Conservation (phyloP, 1,140 invertebrate genomes). For the Plutomurus gul region DNA sequence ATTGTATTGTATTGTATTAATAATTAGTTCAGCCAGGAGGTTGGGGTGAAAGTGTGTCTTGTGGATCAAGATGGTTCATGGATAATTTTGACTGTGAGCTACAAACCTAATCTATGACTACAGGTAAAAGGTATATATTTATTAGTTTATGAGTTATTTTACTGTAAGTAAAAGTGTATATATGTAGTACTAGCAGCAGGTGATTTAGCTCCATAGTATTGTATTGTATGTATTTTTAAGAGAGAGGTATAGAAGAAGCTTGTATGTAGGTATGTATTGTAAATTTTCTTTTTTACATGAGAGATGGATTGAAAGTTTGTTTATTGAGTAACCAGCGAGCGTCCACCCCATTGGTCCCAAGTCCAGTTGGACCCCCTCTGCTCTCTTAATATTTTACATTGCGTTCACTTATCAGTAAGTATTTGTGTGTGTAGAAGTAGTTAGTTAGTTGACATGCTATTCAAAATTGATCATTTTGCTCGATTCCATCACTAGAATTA, state of each 20-base stretch:
- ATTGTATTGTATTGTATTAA: no score
- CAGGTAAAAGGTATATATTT: no score
- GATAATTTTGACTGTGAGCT: no score
- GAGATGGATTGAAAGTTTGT: conserved; percentile 32
- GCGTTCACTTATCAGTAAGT: neutral
- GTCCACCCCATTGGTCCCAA: conserved; percentile 32
- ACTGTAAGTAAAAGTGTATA: no score
- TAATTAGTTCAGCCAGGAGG: no score
- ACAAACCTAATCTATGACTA: no score
- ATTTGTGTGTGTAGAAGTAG: neutral
- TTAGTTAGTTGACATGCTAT: no score
- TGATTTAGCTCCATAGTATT: neutral
- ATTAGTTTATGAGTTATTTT: no score
- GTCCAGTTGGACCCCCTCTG: conserved; percentile 34
- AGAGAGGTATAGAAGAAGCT: neutral
- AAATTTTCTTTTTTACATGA: neutral
- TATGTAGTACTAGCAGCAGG: neutral
- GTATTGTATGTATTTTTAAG: no score
- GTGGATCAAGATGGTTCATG: no score
- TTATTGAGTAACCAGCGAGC: conserved; percentile 31
- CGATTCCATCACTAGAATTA: neutral
- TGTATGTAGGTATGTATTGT: conserved; percentile 1
- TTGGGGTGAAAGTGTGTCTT: no score
- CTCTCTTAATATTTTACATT: conserved; percentile 13
- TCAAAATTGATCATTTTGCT: neutral